Evolutionary conservation across 2,797 vertebrate genomes (phyloP).

Genomic region (Protosalanx chinensis): DNA sequence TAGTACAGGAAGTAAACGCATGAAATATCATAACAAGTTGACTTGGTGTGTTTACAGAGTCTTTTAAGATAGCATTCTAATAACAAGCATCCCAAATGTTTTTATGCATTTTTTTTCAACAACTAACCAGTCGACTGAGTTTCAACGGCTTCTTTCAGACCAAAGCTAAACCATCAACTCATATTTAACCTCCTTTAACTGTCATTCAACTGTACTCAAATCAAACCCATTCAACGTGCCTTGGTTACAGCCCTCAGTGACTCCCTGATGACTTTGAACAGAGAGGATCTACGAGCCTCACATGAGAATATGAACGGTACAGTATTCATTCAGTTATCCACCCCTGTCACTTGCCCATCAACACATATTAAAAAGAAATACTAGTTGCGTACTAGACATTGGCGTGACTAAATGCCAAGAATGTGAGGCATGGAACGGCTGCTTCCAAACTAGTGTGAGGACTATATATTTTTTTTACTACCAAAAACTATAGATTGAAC

Average conservation of each 20-base stretch:
- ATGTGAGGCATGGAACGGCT: no score
- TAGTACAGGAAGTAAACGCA: neutral
- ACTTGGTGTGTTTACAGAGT: no score
- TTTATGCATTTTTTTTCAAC: neutral
- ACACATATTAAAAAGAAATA: slow-evolving; percentile 9
- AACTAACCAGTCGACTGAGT: neutral
- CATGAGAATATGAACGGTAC: slow-evolving; percentile 77
- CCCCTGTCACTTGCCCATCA: slow-evolving; percentile 57
- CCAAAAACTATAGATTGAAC: no score
- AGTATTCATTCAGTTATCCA: slow-evolving; percentile 60
- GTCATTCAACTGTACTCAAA: neutral
- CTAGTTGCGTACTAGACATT: neutral
- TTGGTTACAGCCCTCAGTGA: slow-evolving; percentile 76
- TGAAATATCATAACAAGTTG: no score
- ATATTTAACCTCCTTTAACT: neutral
- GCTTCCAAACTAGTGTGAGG: no score
- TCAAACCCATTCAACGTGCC: slow-evolving; percentile 43
- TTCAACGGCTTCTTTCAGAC: neutral
- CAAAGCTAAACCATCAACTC: neutral
- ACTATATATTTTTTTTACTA: no score
- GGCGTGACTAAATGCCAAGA: no score
- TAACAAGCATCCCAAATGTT: neutral
- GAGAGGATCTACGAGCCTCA: slow-evolving; percentile 75
- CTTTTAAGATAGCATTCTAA: neutral
- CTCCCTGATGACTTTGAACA: slow-evolving; percentile 76